Evolutionary conservation across 2,888 invertebrate species (phyloP).

Genomic region (Synergus itoensis): DNA sequence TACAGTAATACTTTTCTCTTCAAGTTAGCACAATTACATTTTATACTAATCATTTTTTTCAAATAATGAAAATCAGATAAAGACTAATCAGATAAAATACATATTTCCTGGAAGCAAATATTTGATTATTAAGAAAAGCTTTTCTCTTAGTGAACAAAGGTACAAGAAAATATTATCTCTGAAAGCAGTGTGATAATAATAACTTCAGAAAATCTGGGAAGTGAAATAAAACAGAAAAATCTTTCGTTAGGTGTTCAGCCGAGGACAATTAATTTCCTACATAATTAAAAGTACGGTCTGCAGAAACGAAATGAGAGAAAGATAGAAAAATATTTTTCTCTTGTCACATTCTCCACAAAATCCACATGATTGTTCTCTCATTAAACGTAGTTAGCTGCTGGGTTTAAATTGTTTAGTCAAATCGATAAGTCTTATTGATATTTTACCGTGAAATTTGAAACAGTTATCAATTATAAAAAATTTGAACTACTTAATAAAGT

Average conservation of each 20-base stretch:
- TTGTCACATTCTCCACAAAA: background rate
- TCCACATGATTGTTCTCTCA: background rate
- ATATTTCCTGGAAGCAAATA: background rate
- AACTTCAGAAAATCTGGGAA: background rate
- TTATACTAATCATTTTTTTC: background rate
- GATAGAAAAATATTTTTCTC: background rate
- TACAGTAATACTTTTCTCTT: background rate
- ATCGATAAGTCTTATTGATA: background rate
- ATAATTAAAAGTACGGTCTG: constrained; percentile 2
- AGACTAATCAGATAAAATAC: background rate
- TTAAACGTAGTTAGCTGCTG: background rate
- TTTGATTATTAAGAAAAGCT: background rate
- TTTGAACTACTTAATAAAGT: background rate
- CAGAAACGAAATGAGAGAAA: background rate
- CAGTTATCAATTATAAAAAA: background rate
- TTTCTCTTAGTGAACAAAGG: background rate
- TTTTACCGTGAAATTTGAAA: background rate
- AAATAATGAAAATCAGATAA: background rate
- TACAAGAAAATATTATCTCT: no score
- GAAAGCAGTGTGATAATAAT: background rate
- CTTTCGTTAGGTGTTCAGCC: background rate
- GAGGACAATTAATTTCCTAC: background rate
- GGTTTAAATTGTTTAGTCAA: background rate
- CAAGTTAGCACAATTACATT: background rate
- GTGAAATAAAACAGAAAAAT: background rate